A percentile compares a stretch with the other conserved stretches of the same genome.
phyloP scores from a whole-genome alignment of 2,888 invertebrate genomes.

The Heliothis peltigera region DNA sequence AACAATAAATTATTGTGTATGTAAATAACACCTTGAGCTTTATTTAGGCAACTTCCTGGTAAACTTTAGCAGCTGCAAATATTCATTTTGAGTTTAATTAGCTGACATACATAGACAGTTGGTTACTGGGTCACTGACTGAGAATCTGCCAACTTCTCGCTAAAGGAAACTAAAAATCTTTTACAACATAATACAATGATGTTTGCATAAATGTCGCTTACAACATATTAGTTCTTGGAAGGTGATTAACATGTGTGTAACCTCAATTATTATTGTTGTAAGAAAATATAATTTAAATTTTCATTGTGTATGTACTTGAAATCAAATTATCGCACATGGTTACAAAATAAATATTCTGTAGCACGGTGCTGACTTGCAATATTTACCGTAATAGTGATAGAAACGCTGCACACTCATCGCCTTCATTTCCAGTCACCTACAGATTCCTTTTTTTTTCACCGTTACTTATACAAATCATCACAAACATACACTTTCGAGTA shows the following conservation, averaged over 20 bases:
- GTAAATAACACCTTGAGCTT: conserved; percentile 88
- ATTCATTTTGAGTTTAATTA: conserved; percentile 62
- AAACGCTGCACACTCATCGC: conserved; percentile 15
- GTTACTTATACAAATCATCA: conserved; percentile 17
- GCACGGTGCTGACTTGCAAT: conserved; percentile 9
- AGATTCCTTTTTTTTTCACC: conserved; percentile 19
- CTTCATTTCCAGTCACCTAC: conserved; percentile 2
- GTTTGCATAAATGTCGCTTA: conserved; percentile 19
- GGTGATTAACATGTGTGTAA: conserved; percentile 16
- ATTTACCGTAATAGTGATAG: background rate
- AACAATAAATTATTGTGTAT: conserved; percentile 90
- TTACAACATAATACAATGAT: conserved; percentile 29
- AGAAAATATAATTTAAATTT: conserved; percentile 3
- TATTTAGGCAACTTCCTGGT: conserved; percentile 85
- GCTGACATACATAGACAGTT: conserved; percentile 62
- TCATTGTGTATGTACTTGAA: conserved; percentile 7
- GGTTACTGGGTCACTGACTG: conserved; percentile 63
- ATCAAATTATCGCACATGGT: conserved; percentile 3
- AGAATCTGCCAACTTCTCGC: conserved; percentile 63
- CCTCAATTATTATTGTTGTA: conserved; percentile 5
- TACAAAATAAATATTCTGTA: too few relatives aligned
- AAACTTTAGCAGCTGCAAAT: conserved; percentile 70
- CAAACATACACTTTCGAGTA: background rate
- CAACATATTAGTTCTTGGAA: conserved; percentile 17
- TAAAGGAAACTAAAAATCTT: conserved; percentile 50